Percentiles rank a stretch among this genome's conserved stretches.
These are phyloP conservation scores for Dicerorhinus sumatrensis DNA, from an alignment of 2,113 vertebrate genomes.

Conservation along the genomic window DNA sequence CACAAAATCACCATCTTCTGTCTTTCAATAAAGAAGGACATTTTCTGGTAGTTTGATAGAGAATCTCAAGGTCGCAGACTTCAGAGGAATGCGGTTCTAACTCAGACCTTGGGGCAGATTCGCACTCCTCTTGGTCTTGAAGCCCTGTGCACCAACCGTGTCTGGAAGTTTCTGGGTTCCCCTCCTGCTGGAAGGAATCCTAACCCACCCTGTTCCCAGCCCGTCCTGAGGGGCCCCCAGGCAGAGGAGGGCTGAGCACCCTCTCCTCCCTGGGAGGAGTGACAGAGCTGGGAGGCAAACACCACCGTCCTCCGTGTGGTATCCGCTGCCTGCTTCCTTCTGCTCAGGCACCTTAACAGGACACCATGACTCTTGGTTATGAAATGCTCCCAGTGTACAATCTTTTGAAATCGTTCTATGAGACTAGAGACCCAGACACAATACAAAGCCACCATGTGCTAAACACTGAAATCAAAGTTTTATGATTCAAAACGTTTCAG, in stretches of 20 bases:
- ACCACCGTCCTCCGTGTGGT: accelerated
- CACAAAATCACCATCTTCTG: neutral
- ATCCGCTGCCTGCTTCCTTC: accelerated
- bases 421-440: neutral
- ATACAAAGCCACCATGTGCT: accelerated
- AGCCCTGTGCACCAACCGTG: accelerated
- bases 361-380: neutral
- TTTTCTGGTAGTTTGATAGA: neutral
- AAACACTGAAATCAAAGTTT: neutral
- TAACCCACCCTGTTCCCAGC: accelerated
- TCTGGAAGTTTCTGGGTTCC: neutral
- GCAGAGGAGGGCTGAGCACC: neutral
- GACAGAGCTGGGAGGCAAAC: too few species aligned
- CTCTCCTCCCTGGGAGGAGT: neutral
- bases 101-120: neutral
- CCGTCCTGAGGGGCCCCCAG: neutral
- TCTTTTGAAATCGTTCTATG: neutral
- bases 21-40: neutral
- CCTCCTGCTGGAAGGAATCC: neutral
- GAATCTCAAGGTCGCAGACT: neutral
- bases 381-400: neutral
- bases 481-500: neutral
- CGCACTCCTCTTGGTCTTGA: neutral
- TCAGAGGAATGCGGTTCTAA: neutral
- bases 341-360: neutral